Base-by-base conservation (phyloP, 2,113 vertebrate species). In the Macquaria australasica region DNA sequence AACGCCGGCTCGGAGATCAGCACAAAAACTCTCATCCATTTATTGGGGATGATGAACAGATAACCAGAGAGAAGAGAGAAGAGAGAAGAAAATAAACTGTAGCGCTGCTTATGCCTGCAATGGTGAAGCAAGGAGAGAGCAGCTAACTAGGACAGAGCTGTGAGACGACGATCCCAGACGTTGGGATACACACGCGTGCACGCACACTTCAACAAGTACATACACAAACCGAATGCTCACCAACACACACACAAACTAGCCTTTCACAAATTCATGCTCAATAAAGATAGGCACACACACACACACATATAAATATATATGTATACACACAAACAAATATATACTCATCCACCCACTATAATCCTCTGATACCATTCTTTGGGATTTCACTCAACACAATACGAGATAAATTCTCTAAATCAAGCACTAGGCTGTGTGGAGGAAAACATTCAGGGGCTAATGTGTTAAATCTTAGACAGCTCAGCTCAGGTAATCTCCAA, bases 341-440 rank as follows among this genome's bases (percentile, higher is more conserved):
- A 77, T 16, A 45, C 43, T 67, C 72, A 86, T 76, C 66, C 58
- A 81, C 50, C 75, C 88, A 83, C 62, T 18, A 50, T 90, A 92
- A 91, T 89, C 79, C 86, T 87, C 73, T 51, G 66, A 87, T 84
- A 56, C 79, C 70, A 70, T 87, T 83, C 64, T 88, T 76, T 71
- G 59, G 88, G 76, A 87, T 83, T 91, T 79, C 58, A 87, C 74
- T 55, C 34, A 81, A 83, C 88, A 77, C 67, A 88, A 85, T 77
- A 64, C 9, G 16, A 88, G 67, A 89, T 79, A 68, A 82, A 92
- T 83, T 89, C 77, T 76, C 73, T 51, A 84, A 91, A 92, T 88
- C 39, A 20, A 67, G 66, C 45, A 20, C 82, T 75, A 87, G 85
- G 81, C 84, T 77, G 67, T 72, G 76, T 77, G 59, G 72, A 82